A percentile compares a stretch with the other conserved stretches of the same genome.
Evolutionary conservation across 2,888 invertebrate genomes (phyloP).

Genomic region (Caenorhabditis drosophilae): DNA sequence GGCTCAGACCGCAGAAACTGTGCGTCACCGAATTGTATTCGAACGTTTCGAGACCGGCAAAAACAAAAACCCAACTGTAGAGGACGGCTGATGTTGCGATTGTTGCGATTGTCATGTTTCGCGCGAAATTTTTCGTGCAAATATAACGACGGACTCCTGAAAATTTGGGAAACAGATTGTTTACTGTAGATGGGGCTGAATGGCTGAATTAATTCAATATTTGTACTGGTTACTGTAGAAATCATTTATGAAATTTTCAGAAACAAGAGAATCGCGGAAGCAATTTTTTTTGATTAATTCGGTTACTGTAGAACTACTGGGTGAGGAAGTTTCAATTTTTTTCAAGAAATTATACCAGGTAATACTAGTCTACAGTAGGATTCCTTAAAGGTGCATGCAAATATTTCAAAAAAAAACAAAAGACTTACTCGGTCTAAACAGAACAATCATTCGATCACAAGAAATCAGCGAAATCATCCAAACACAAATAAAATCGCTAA

Average conservation of each 20-base stretch:
- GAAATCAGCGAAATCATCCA: slow-evolving; percentile 68
- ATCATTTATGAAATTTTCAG: no score
- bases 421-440: slow-evolving; percentile 56
- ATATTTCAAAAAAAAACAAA: background rate
- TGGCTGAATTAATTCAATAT: no score
- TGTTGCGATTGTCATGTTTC: slow-evolving; percentile 55
- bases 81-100: slow-evolving; percentile 39
- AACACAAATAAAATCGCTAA: slow-evolving; percentile 63
- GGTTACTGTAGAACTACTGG: no score
- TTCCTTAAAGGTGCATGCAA: no score
- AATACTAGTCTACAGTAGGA: no score
- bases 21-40: slow-evolving; percentile 9
- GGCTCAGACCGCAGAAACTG: slow-evolving; percentile 61
- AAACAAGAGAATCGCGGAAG: no score
- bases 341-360: no score
- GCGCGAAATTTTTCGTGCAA: slow-evolving; percentile 61
- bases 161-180: no score
- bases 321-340: no score
- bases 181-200: no score
- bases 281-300: background rate
- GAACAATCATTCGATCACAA: slow-evolving; percentile 62
- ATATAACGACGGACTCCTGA: slow-evolving; percentile 57
- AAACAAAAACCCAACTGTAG: slow-evolving; percentile 63
- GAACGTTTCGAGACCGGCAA: slow-evolving; percentile 46
- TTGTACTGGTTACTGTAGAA: no score